Conservation (phyloP, 2,113 vertebrate genomes). For the Hippoglossus stenolepis region DNA sequence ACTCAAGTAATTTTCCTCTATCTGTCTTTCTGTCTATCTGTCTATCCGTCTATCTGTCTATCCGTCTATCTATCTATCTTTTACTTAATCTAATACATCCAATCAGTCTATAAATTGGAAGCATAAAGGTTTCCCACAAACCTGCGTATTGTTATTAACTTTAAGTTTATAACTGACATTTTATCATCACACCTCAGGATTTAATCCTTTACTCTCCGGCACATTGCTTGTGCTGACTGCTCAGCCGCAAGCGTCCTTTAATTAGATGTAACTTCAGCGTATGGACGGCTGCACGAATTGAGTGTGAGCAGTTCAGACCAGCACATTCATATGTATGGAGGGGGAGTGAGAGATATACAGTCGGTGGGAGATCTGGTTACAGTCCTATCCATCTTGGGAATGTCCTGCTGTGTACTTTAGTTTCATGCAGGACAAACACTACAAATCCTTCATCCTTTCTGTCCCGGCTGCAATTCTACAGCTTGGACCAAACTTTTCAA, state of each 20-base stretch:
- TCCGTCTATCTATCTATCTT: too few relatives aligned
- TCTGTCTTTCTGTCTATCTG: too few relatives aligned
- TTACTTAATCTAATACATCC: background rate
- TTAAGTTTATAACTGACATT: too few relatives aligned
- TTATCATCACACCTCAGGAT: too few relatives aligned
- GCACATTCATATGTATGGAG: constrained; percentile 1
- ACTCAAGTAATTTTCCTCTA: too few relatives aligned
- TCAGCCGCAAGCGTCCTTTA: background rate
- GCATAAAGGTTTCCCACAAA: background rate
- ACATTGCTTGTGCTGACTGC: background rate
- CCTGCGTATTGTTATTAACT: background rate
- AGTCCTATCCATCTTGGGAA: constrained; percentile 44
- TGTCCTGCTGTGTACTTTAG: constrained; percentile 53
- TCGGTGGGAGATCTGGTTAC: constrained; percentile 43
- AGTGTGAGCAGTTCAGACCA: too few relatives aligned
- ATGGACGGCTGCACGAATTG: background rate
- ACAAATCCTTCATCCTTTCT: background rate
- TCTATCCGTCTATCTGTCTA: too few relatives aligned
- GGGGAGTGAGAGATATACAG: background rate
- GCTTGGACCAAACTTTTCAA: background rate
- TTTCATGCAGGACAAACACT: constrained; percentile 26
- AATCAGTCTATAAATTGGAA: too few relatives aligned
- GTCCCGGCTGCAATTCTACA: constrained; percentile 7
- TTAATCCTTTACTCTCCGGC: too few relatives aligned
- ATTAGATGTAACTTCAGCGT: background rate